Evolutionary conservation across 2,797 vertebrate species (phyloP), one percentile per base, ranked within the genome.

Genomic region (Erpetoichthys calabaricus): DNA sequence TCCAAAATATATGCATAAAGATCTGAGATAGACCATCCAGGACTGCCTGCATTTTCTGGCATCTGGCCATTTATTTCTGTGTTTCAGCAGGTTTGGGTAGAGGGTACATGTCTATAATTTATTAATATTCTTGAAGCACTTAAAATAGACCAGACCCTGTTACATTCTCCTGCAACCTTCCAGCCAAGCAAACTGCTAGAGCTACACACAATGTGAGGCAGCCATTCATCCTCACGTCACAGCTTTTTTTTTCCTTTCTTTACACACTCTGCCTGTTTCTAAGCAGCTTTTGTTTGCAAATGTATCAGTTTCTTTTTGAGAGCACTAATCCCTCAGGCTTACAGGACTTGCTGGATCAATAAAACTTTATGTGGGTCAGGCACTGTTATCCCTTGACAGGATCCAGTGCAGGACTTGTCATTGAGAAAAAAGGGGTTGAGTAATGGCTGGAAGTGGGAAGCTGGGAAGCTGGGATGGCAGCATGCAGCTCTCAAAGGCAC

Each of bases 291-390:
- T 65, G 67, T 66, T 70, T 65, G 64, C 62, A 67, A 68, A 72
- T 64, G 64, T 63, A 65, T 68, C 51, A 57, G 59, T 60, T 65
- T 63, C 65, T 67, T 70, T 67, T 59, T 63, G 62, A 60, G 53
- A 59, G 62, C 65, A 49, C 59, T 71, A 71, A 74, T 70, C 69
- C 65, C 64, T 3, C 9, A 62, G 66, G 69, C 53, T 64, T 64
- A 68, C 53, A 62, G 66, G 64, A 55, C 67, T 67, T 65, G 71
- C 61, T 63, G 43, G 54, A 73, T 77, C 67, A 80, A 75, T 71
- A 69, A 66, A 69, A 67, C 63, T 69, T 76, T 79, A 82, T 81
- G 63, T 77, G 73, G 75, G 78, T 81, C 80, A 76, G 63, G 57
- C 63, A 66, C 63, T 64, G 64, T 67, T 68, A 73, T 69, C 56